Base-by-base conservation (phyloP, 2,113 vertebrate species). In the Natator depressus region DNA sequence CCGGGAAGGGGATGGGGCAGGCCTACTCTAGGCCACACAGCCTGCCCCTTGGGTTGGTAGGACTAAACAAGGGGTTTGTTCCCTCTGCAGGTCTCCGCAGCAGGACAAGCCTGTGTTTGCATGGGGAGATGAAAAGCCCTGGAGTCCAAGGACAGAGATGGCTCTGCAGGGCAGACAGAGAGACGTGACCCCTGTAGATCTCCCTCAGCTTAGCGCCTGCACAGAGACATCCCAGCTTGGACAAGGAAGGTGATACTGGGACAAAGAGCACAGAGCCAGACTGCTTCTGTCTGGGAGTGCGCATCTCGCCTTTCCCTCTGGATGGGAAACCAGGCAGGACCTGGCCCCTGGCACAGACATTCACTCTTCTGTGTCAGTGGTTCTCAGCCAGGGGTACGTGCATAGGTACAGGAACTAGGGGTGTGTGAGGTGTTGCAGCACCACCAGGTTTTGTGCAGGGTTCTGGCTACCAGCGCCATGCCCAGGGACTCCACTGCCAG, bases 241-340 rank as follows among this genome's bases (percentile, higher is more conserved):
- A 13, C 88, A 95, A 57, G 53, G 87, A 94, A 80, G 88, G 85
- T 86, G 35, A 88, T 93, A 84, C 46, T 0, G 2, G 86, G 95
- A 93, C 94, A 87, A 97, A 97, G 25, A 53, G 25, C 57, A 59
- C 25, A 20, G 65, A 20, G 65, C 35, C 19, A 1, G 69, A 25
- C 38, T 13, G 72, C 38, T 5, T 42, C 38, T 27, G 38, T 3
- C 38, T 8, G 22, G 22, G 11, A 22, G 10, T 20, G 9, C 1
- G 11, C 38, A 11, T 25, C 22, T 13, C 22, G 11, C 24, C 42
- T 76, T 24, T 38, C 65, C 35, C 35, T 69, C 65, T 31, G 19
- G 65, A 12, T 75, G 72, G 65, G n/a, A 72, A 72, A 38, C 19
- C 65, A 38, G 65, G n/a, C 35, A 38, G 69, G 69, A 62, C 13